phyloP scores from a whole-genome alignment of 1,140 invertebrate species.

The Saccostrea cuccullata region DNA sequence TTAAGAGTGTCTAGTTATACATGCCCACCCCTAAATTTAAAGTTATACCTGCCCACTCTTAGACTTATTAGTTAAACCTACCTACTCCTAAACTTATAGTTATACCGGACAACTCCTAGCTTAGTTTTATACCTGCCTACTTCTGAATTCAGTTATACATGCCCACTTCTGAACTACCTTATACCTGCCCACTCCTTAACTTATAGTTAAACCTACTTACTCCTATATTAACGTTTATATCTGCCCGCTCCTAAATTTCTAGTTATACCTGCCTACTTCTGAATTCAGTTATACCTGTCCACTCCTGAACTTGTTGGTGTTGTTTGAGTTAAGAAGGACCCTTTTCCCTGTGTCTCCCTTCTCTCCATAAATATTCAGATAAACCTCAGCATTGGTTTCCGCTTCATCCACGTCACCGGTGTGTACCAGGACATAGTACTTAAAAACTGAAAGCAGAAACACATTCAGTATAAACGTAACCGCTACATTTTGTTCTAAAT shows the following conservation, averaged over 20 bases:
- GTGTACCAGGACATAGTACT: slow-evolving; percentile 70
- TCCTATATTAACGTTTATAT: no score
- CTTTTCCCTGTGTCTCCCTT: slow-evolving; percentile 73
- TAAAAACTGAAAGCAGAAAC: slow-evolving; percentile 66
- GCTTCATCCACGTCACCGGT: slow-evolving; percentile 71
- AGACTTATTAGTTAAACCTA: no score
- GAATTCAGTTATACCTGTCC: slow-evolving; percentile 65
- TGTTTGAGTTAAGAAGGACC: slow-evolving; percentile 63
- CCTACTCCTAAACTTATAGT: neutral
- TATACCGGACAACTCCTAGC: no score
- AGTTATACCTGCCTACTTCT: neutral
- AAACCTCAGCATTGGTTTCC: slow-evolving; percentile 73
- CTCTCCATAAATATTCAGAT: slow-evolving; percentile 71
- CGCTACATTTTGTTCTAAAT: no score
- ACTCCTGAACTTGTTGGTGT: slow-evolving; percentile 58
- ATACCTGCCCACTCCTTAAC: neutral
- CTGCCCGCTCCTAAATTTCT: neutral
- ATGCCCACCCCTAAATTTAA: neutral
- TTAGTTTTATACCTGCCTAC: neutral
- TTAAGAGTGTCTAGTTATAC: neutral
- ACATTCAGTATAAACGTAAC: neutral
- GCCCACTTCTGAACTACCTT: neutral
- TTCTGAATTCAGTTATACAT: neutral
- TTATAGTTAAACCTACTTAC: no score
- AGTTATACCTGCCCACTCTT: neutral